phyloP scores from a whole-genome alignment of 1,140 invertebrate species.

The Andrena cerasifolii region DNA sequence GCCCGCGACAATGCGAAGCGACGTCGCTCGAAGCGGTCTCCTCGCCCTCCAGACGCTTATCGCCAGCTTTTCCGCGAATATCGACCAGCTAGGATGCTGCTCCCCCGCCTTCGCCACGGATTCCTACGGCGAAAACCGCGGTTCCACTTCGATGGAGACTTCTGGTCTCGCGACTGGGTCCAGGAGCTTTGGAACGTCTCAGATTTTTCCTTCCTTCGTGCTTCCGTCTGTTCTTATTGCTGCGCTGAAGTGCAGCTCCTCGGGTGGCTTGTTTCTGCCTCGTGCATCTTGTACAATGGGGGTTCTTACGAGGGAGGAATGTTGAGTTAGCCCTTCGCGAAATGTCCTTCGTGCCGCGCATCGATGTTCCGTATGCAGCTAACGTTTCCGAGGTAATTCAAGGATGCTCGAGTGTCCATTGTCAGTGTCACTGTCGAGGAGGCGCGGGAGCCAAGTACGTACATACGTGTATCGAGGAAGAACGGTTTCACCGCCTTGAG shows the following conservation, averaged over 20 bases:
- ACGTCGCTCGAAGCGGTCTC: constrained; percentile 15
- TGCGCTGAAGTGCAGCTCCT: no score
- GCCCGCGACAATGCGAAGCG: constrained; percentile 20
- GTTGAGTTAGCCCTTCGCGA: no score
- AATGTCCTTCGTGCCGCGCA: not conserved
- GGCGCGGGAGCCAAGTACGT: not conserved
- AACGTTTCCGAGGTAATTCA: not conserved
- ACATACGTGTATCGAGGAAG: no score
- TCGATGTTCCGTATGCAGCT: constrained; percentile 3
- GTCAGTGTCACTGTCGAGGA: constrained; percentile 12
- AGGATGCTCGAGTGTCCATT: not conserved
- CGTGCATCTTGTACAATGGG: no score
- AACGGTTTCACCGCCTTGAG: constrained; percentile 8
- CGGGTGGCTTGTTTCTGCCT: no score
- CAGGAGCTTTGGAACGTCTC: no score
- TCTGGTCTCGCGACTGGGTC: not conserved
- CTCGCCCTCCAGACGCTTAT: constrained; percentile 6
- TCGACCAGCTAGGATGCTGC: constrained; percentile 10
- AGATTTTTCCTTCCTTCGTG: no score
- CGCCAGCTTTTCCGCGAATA: constrained; percentile 22
- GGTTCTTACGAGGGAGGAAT: no score
- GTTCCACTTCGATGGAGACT: constrained; percentile 13
- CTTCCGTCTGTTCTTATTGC: no score
- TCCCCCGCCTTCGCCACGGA: not conserved
- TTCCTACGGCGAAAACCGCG: constrained; percentile 25